These are phyloP conservation scores for Tineola bisselliella DNA, from an alignment of 2,888 invertebrate genomes.

Conservation along the genomic window DNA sequence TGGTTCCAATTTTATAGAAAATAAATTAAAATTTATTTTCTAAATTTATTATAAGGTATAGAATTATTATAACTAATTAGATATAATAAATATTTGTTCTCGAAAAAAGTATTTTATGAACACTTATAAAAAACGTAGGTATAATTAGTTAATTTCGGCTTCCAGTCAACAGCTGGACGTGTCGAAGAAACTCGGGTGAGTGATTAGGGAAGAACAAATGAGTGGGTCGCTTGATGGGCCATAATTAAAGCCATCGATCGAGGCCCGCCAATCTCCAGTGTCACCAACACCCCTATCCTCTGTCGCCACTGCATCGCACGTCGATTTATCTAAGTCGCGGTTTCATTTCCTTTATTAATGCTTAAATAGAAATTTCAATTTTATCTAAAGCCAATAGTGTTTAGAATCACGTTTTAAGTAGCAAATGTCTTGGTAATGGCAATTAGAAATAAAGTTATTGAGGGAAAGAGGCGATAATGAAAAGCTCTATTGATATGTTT, in stretches of 20 bases:
- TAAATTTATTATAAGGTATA: background rate
- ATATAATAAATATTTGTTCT: background rate
- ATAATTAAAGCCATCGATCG: slow-evolving; percentile 23
- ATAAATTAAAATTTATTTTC: too few species aligned
- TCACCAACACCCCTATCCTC: background rate
- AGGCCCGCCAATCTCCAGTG: slow-evolving; percentile 12
- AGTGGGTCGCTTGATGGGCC: slow-evolving; percentile 22
- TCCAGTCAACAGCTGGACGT: slow-evolving; percentile 10
- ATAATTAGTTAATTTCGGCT: slow-evolving; percentile 7
- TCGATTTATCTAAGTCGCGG: background rate
- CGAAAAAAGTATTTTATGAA: background rate
- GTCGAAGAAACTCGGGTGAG: slow-evolving; percentile 19
- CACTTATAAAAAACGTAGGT: background rate
- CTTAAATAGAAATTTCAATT: background rate
- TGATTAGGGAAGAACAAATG: slow-evolving; percentile 25
- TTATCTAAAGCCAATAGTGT: background rate
- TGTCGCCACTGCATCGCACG: background rate
- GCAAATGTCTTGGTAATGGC: background rate
- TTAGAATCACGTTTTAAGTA: background rate
- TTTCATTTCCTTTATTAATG: background rate
- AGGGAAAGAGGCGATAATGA: slow-evolving; percentile 8
- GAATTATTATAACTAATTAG: background rate
- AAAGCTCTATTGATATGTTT: slow-evolving; percentile 5
- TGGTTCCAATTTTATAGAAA: too few species aligned
- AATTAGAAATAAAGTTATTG: background rate